Evolutionary conservation across 2,797 vertebrate species (phyloP), one percentile per base, ranked within the genome.

Genomic region (Triplophysa bombifrons): DNA sequence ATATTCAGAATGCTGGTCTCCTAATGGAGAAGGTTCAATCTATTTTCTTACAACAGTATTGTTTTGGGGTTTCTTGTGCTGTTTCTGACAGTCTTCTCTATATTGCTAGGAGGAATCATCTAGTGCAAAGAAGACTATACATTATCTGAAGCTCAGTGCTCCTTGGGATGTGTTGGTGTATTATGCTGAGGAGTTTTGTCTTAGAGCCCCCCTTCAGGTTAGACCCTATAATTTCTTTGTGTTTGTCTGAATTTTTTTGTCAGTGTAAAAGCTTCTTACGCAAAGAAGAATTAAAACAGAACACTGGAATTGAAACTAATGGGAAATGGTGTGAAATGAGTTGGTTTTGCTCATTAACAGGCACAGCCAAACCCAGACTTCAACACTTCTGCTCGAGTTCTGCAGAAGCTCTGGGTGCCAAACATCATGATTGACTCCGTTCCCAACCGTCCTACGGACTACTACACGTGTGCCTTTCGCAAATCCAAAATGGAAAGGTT

Each of bases 381-480:
- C 1, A 94, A 94, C 80, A 85, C 89, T 6, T 94, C 93, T 0
- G 90, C 89, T 7, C 85, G 67, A 72, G 82, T 93, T 2, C 88
- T 94, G 22, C 87, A 70, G 46, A 90, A 86, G 78, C 86, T 94
- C 58, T 90, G 80, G 60, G 80, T 93, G 56, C 93, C 93, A 48
- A 94, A 94, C 80, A 8, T 88, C 20, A 91, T 94, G 93, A 88
- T 27, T 5, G 92, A 92, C 76, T 87, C 82, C 0, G 91, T 94
- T 61, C 94, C 94, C 30, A 91, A 93, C 86, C 92, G 93, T 80
- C 94, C 92, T 0, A 78, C 90, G 81, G 94, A 95, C 76, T 93
- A 93, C 76, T 94, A 93, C 86, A 92, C 91, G 1, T 94, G 94
- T 85, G 90, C 92, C 84, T 94, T 93, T 85, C 91, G 92, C 83